Conservation (phyloP, 2,797 vertebrate species). For the Halcyon leucocephala region DNA sequence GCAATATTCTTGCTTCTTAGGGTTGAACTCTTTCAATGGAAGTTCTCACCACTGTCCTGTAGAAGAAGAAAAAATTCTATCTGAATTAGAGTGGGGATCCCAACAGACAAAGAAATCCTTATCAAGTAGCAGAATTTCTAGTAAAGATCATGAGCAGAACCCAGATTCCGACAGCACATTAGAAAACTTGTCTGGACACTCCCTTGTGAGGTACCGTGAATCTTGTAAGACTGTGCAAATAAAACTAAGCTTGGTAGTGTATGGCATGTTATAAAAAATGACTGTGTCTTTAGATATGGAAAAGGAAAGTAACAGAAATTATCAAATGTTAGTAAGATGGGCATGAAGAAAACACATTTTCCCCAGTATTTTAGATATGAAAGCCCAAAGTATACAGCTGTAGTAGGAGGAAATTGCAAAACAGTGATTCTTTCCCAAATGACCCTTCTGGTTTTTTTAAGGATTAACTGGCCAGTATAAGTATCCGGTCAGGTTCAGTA, state of each 20-base stretch:
- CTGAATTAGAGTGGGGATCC: constrained; percentile 79
- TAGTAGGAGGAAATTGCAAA: not conserved
- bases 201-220: constrained; percentile 83
- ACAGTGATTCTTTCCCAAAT: not conserved
- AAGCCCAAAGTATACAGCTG: not conserved
- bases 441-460: not conserved
- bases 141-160: constrained; percentile 74
- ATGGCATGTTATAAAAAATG: not conserved
- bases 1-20: constrained; percentile 46
- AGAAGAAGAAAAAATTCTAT: constrained; percentile 82
- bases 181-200: constrained; percentile 82
- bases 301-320: not conserved
- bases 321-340: not conserved
- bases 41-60: constrained; percentile 78
- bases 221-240: not conserved
- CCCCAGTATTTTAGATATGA: not conserved
- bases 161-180: constrained; percentile 79
- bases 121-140: constrained; percentile 71
- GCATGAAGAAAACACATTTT: not conserved
- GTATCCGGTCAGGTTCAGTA: not conserved
- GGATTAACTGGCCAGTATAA: not conserved
- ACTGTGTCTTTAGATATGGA: not conserved
- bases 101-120: constrained; percentile 79
- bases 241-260: not conserved
- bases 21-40: constrained; percentile 78